Percentiles rank a stretch among this genome's conserved stretches.
Evolutionary conservation across 2,113 vertebrate species (phyloP).

Genomic region (Cyanocitta stelleri): DNA sequence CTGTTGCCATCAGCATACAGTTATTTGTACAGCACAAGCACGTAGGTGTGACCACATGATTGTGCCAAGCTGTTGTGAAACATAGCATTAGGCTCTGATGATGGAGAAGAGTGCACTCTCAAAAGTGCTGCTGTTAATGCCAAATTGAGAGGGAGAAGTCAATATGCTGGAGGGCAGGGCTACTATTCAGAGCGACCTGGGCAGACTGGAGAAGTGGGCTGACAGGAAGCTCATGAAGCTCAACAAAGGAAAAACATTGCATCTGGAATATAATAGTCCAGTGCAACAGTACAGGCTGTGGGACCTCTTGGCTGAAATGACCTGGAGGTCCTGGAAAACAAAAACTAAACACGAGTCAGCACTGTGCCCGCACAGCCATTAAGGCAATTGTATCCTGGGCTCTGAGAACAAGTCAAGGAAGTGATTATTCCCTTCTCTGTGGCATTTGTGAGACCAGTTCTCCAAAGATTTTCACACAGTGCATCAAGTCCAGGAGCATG

Average conservation of each 20-base stretch:
- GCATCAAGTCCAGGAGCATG: not conserved
- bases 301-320: not conserved
- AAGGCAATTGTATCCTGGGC: not conserved
- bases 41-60: not conserved
- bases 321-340: not conserved
- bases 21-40: not conserved
- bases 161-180: not conserved
- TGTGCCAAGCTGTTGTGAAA: not conserved
- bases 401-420: not conserved
- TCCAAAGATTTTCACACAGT: not conserved
- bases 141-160: not conserved
- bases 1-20: not conserved
- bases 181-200: not conserved
- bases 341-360: not conserved
- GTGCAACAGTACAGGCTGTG: not conserved
- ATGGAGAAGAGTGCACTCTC: not conserved
- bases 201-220: not conserved
- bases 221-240: not conserved
- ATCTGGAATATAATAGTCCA: not conserved
- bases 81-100: rapidly evolving
- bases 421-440: not conserved
- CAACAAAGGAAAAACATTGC: not conserved
- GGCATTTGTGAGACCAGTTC: not conserved
- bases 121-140: not conserved
- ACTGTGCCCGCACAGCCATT: no score